Evolutionary conservation across 2,888 invertebrate genomes (phyloP), one percentile per base, ranked within the genome.

Genomic region (Stenurella melanura): DNA sequence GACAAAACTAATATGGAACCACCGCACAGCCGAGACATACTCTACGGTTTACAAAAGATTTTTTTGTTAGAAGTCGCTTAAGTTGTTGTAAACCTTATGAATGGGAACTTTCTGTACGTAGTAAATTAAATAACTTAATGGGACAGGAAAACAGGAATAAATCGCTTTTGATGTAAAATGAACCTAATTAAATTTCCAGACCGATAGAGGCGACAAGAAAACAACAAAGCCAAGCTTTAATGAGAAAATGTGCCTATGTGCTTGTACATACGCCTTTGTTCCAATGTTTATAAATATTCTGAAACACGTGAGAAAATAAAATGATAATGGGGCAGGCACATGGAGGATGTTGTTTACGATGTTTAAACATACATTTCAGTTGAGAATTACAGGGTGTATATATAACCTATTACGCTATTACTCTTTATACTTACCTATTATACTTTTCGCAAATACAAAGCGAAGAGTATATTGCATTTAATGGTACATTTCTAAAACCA

Each of bases 261-360:
- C n/a, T 34, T 58, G 69, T 69, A 30, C 17, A 30, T 58, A 15
- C 18, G n/a, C 11, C 70, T 70, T 60, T 60, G 70, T 70, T 70
- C 21, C 19, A 21, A 63, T 63, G 63, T 50, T 63, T 72, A 72
- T 61, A 71, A 60, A 61, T 63, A 63, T 63, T 50, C 72, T 42
- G 72, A 54, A 30, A 63, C 72, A 70, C 56, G 61, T 70, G 70
- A 70, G 70, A 70, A 70, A 60, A 60, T 70, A 70, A 70, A 70
- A 70, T 42, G 34, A 21, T 34, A 70, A 70, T 70, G 42, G 60
- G 70, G 34, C 58, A 38, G 70, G 34, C 58, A 38, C 26, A 61
- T 68, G 68, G 26, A 38, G 56, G 61, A 61, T 38, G 70, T 21
- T 60, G 42, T 60, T 70, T 60, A 70, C 70, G 60, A 58, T 21